Percentiles rank a stretch among this genome's conserved stretches.
phyloP scores from a whole-genome alignment of 2,797 vertebrate genomes.

The Pangasius macronema region DNA sequence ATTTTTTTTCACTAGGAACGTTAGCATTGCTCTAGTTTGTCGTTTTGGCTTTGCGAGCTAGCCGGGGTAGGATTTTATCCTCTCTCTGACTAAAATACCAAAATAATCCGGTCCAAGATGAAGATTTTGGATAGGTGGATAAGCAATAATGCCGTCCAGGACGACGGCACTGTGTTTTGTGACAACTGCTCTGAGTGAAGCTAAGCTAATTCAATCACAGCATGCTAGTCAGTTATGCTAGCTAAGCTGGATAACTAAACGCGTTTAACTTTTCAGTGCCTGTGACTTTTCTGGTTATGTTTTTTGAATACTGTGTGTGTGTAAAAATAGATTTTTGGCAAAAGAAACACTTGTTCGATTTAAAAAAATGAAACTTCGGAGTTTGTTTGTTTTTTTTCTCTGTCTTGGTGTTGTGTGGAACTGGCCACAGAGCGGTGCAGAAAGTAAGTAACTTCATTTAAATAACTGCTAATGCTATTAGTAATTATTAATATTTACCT shows the following conservation, averaged over 20 bases:
- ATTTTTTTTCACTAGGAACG: not conserved
- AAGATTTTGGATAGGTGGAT: not conserved
- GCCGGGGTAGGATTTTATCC: not conserved
- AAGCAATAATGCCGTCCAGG: not conserved
- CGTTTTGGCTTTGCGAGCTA: not conserved
- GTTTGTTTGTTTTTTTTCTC: slow-evolving; percentile 65
- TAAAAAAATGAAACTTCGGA: slow-evolving; percentile 75
- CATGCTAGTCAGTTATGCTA: not conserved
- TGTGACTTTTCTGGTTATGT: not conserved
- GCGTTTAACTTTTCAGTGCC: not conserved
- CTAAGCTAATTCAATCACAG: slow-evolving; percentile 13
- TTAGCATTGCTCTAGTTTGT: not conserved
- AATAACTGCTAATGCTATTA: too few species aligned
- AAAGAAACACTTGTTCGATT: not conserved
- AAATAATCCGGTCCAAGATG: slow-evolving; percentile 38
- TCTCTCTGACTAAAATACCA: slow-evolving; percentile 60
- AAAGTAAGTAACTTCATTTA: slow-evolving; percentile 67
- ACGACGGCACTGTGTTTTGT: not conserved
- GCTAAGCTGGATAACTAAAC: not conserved
- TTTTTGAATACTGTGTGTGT: slow-evolving; percentile 20
- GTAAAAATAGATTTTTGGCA: not conserved
- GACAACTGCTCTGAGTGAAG: slow-evolving; percentile 19
- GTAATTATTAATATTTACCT: too few species aligned
- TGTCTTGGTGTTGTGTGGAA: slow-evolving; percentile 65
- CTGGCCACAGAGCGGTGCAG: slow-evolving; percentile 69